These are phyloP conservation scores for Semnornis frantzii DNA, from an alignment of 2,113 vertebrate species.

Conservation along the genomic window DNA sequence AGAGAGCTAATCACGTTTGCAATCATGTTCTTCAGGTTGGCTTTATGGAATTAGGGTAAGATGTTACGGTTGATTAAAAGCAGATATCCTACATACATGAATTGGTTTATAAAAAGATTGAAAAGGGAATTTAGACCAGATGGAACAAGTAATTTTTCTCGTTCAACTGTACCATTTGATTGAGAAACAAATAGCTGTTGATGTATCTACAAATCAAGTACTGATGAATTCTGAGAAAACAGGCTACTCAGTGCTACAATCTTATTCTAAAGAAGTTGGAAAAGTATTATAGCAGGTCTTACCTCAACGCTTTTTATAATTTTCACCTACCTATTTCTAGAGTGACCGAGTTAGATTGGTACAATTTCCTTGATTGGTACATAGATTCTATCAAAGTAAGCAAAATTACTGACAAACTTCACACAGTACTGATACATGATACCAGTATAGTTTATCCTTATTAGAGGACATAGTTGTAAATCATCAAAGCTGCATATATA, in stretches of 20 bases:
- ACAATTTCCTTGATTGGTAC: background rate
- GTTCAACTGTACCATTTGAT: background rate
- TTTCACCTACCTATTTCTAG: background rate
- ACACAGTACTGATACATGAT: background rate
- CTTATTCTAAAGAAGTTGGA: background rate
- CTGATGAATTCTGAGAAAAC: background rate
- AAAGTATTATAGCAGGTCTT: background rate
- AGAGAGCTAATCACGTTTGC: conserved; percentile 4
- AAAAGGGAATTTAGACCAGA: conserved; percentile 39
- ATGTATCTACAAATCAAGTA: background rate
- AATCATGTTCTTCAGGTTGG: conserved; percentile 22
- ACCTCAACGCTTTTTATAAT: background rate
- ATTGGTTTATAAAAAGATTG: conserved; percentile 19
- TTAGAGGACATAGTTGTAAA: background rate
- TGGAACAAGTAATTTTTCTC: conserved; percentile 8
- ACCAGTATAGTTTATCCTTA: background rate
- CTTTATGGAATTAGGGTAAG: background rate
- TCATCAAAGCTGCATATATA: background rate
- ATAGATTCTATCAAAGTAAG: background rate
- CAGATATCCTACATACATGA: conserved; percentile 22
- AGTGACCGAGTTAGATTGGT: background rate
- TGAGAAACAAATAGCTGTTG: background rate
- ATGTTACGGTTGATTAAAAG: conserved; percentile 36
- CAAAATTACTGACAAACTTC: background rate
- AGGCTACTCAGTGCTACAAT: background rate